Percentiles rank a stretch among this genome's conserved stretches.
Conservation (phyloP, 92 coral and sea anemone genomes). For the Paragorgia papillata region DNA sequence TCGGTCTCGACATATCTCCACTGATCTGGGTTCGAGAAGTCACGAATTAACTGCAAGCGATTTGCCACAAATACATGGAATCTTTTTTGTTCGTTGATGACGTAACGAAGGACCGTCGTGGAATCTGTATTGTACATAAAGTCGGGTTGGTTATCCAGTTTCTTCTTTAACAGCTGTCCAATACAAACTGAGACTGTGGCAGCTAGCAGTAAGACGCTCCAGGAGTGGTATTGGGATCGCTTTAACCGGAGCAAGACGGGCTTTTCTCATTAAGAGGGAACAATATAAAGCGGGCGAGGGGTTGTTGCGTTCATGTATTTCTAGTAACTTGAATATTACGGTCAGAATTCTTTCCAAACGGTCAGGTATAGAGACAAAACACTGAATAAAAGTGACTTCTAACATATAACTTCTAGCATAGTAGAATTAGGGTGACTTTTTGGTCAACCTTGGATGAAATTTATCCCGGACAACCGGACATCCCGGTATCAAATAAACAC, state of each 20-base stretch:
- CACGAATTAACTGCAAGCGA: conserved; percentile 58
- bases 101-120: conserved; percentile 55
- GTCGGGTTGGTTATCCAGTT: conserved; percentile 39
- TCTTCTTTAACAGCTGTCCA: conserved; percentile 6
- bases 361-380: no score
- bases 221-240: conserved; percentile 9
- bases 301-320: no score
- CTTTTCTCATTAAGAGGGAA: conserved; percentile 19
- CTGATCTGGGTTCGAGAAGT: conserved; percentile 42
- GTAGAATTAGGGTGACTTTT: no score
- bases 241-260: conserved; percentile 1
- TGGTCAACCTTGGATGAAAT: no score
- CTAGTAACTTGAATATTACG: no score
- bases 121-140: conserved; percentile 59
- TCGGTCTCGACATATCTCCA: conserved; percentile 52
- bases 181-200: conserved; percentile 19
- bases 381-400: no score
- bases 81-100: conserved; percentile 55
- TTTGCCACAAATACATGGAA: conserved; percentile 59
- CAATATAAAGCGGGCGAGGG: no score
- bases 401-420: no score
- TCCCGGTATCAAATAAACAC: no score
- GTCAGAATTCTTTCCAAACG: no score
- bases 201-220: conserved; percentile 24
- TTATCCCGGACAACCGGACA: no score